These are phyloP conservation scores for Drosophila histrio DNA, from an alignment of 2,888 invertebrate species.

Conservation along the genomic window DNA sequence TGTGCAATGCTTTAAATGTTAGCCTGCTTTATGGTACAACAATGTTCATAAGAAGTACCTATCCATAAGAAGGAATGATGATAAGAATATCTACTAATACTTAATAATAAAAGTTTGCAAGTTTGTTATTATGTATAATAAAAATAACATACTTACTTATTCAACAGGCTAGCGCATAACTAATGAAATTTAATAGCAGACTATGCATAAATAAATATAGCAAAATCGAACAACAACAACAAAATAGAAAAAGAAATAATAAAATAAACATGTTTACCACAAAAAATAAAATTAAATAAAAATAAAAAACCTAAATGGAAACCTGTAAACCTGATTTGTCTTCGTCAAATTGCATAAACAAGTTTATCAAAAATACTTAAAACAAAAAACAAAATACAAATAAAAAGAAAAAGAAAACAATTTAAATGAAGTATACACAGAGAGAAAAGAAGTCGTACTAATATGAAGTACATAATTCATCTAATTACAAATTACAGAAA, in stretches of 20 bases:
- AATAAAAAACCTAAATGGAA: constrained; percentile 27
- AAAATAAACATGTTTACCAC: constrained; percentile 53
- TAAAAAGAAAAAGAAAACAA: constrained; percentile 14
- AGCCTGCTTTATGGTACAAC: constrained; percentile 79
- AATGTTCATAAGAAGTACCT: constrained; percentile 72
- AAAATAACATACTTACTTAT: constrained; percentile 32
- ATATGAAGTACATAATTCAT: too few relatives aligned
- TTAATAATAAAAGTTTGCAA: constrained; percentile 43
- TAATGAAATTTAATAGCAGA: constrained; percentile 69
- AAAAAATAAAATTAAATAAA: constrained; percentile 23
- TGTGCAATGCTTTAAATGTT: constrained; percentile 76
- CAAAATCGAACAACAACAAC: constrained; percentile 14
- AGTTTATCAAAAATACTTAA: constrained; percentile 41
- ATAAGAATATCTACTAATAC: constrained; percentile 32
- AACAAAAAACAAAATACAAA: neutral
- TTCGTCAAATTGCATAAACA: constrained; percentile 63
- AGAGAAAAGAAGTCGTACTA: too few relatives aligned
- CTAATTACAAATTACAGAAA: too few relatives aligned
- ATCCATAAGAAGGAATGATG: constrained; percentile 43
- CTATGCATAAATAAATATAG: constrained; percentile 57
- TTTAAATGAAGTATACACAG: constrained; percentile 54
- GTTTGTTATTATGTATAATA: constrained; percentile 55
- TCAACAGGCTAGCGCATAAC: constrained; percentile 66
- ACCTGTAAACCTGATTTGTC: constrained; percentile 62
- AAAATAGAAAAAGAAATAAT: constrained; percentile 5